Evolutionary conservation across 1,140 invertebrate species (phyloP), one percentile per base, ranked within the genome.

Genomic region (Calephelis nemesis): DNA sequence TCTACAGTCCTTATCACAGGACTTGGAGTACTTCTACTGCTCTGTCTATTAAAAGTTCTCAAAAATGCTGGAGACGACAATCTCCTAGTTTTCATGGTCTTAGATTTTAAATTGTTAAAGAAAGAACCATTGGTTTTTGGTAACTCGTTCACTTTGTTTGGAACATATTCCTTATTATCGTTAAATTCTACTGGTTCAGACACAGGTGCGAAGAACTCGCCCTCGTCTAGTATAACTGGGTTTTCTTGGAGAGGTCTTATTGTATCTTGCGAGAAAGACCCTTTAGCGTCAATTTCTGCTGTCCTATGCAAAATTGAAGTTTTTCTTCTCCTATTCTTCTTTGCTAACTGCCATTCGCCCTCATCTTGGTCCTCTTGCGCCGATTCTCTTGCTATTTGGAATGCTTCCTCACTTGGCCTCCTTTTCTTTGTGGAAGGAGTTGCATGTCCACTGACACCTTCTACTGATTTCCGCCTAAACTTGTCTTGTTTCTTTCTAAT

Each of bases 381-480:
- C 69, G 95, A 93, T 5, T 92, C 93, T 62, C 94, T 93, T 12
- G 89, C 92, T 71, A 96, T 96, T 42, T 93, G 94, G 72, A 96
- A 93, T 0, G 95, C 95, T 74, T 97, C 96, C 79, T 97, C 96
- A 77, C 96, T 97, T 0, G 96, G 96, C 63, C 96, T 84, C 39
- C 96, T 88, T 63, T 94, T 94, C 74, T 94, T 94, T 5, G 82
- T 83, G 62, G 81, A 80, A 74, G 79, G 88, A 39, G 83, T 82
- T 71, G 87, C 82, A 74, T 93, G 90, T 13, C 88, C 89, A 7
- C 93, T 93, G 65, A 93, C 93, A 74, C 92, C 92, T 74, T 94
- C 94, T 12, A 94, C 92, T n/a, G 94, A 94, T 77, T 94, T 94
- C 19, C 94, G 89, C 70, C 94, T 92, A 73, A 93, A 80, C 77